A percentile compares a stretch with the other conserved stretches of the same genome.
These are phyloP conservation scores for Chirona hameri DNA, from an alignment of 2,888 invertebrate genomes.

Conservation along the genomic window DNA sequence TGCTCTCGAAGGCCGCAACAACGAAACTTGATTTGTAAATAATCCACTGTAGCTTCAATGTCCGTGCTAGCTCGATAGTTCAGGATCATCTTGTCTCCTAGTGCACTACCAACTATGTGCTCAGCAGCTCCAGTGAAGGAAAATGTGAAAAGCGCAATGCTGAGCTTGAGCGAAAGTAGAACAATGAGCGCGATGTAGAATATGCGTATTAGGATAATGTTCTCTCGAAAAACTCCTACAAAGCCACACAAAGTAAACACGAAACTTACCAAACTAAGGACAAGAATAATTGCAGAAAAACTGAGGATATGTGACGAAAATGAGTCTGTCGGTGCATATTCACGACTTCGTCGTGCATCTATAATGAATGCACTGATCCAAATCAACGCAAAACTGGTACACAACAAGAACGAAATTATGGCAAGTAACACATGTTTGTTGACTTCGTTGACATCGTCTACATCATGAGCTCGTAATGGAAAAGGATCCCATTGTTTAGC, in stretches of 20 bases:
- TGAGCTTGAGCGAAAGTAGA: conserved; percentile 37
- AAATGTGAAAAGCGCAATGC: conserved; percentile 37
- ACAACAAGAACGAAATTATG: neutral
- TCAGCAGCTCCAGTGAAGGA: conserved; percentile 38
- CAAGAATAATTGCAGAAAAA: neutral
- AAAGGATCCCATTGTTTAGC: neutral
- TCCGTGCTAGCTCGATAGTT: conserved; percentile 38
- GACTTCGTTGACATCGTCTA: neutral
- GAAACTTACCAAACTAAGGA: neutral
- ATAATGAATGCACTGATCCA: neutral
- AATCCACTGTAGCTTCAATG: conserved; percentile 38
- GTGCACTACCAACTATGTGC: conserved; percentile 35
- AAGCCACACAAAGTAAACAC: neutral
- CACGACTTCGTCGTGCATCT: neutral
- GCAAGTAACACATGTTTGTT: neutral
- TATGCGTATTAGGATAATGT: neutral
- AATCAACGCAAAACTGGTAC: neutral
- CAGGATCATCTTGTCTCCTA: conserved; percentile 35
- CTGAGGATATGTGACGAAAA: neutral
- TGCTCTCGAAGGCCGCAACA: conserved; percentile 39
- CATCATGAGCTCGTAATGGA: neutral
- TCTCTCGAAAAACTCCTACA: neutral
- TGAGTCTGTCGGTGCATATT: neutral
- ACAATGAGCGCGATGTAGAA: conserved; percentile 33
- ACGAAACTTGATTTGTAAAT: conserved; percentile 32